Evolutionary conservation across 2,888 invertebrate species (phyloP), one percentile per base, ranked within the genome.

Genomic region (Drosophila percnosoma): DNA sequence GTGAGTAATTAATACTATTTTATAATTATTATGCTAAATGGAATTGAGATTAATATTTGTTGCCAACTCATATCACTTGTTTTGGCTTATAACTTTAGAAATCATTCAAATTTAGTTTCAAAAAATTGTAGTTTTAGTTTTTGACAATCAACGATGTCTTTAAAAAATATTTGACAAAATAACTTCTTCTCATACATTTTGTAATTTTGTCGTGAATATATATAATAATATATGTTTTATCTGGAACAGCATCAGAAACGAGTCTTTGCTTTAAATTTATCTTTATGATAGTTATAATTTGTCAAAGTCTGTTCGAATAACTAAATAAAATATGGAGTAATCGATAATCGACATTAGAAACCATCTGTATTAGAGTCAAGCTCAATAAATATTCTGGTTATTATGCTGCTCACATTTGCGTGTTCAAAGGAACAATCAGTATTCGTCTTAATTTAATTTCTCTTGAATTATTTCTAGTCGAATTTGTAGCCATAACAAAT

Each of bases 271-370:
- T 31, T n/a, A n/a, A 38, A n/a, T 0, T 0, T 4, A 10, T n/a
- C 10, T 10, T 10, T 10, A 40, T 8, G n/a, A 45, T 4, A 7
- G 13, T 21, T 7, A 0, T 1, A 45, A 7, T 7, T 2, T 0
- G 4, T 7, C 45, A 45, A 45, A 13, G 3, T 45, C 45, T 21
- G 13, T 13, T 42, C 42, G 6, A 21, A 21, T 21, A 11, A 21
- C 6, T 21, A 42, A 42, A 42, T 21, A 15, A 0, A 4, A 45
- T 24, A 15, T 15, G 1, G 1, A 24, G 7, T 13, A 13, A 13
- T 6, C 13, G 7, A 3, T 0, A 10, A n/a, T n/a, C 0, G 4
- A 8, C 0, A 18, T 18, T 8, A 2, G n/a, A 40, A n/a, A 15
- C 24, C 4, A 4, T 8, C 0, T 45, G 7, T 15, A 45, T 21